Evolutionary conservation across 37 sponge, comb jelly and placozoan genomes (phyloP), one percentile per base, ranked within the genome.

Genomic region (Mnemiopsis leidyi): DNA sequence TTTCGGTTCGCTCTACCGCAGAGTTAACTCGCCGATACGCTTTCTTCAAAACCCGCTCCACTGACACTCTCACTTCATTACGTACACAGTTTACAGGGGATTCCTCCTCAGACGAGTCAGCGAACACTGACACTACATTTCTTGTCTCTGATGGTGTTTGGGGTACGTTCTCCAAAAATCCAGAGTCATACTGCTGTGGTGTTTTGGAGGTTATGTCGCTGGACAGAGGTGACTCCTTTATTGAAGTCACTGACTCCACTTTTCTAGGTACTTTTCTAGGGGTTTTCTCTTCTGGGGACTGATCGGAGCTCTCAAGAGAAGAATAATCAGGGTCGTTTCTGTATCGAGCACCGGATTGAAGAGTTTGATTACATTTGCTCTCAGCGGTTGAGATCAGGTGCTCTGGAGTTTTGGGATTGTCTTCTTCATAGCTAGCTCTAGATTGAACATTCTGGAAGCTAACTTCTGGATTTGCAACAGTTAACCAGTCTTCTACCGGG

Each of bases 321-420:
- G 79, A 77, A 34, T 77, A 77, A 34, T 77, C 79, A 3, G 79
- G 36, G 33, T 34, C 34, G 32, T 77, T 77, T 5, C 79, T 13
- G 35, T 77, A 77, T 30, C 7, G 73, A 34, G 35, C 34, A 13
- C 61, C 13, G 9, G 61, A 48, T 48, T 18, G 5, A 18, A 48
- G 13, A 31, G 36, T 1, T 5, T 7, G 32, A n/a, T n/a, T n/a
- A n/a, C n/a, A n/a, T 3, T 77, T 32, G 36, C 3, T 77, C 36
- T 77, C 79, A 2, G 16, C 0, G 18, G 34, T 77, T 34, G 5
- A 18, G 5, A 77, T 36, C 32, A 32, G 32, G 2, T 77, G 79
- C 35, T 77, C 79, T 28, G 79, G 79, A 31, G 79, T 77, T 31
- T 32, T 13, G 1, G 79, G 79, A 20, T 77, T 36, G 9, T 2